Percentiles rank a stretch among this genome's conserved stretches.
Evolutionary conservation across 2,888 invertebrate species (phyloP).

Genomic region (Perithous albicinctus): DNA sequence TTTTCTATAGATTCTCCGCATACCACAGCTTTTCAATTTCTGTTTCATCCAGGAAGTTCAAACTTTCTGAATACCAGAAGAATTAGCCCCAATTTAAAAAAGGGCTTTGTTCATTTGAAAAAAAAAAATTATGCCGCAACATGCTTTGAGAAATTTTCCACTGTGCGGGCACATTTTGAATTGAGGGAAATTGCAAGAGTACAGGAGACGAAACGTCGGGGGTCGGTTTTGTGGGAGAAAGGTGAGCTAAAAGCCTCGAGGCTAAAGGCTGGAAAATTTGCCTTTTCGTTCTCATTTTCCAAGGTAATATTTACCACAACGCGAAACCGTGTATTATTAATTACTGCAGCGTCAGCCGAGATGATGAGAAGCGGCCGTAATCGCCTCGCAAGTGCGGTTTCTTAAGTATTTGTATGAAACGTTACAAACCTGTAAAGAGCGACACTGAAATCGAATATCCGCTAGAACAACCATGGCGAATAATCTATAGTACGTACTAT

Average conservation of each 20-base stretch:
- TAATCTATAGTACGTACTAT: constrained; percentile 12
- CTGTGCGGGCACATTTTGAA: constrained; percentile 22
- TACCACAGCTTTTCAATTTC: too few species aligned
- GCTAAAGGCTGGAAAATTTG: constrained; percentile 3
- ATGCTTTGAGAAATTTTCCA: constrained; percentile 19
- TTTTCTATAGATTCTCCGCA: too few species aligned
- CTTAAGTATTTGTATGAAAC: constrained; percentile 12
- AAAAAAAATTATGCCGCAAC: constrained; percentile 10
- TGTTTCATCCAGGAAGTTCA: too few species aligned
- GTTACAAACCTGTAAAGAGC: constrained; percentile 13
- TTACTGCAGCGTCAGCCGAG: constrained; percentile 9
- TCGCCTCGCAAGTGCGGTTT: neutral
- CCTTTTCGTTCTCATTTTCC: constrained; percentile 39
- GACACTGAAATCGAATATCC: constrained; percentile 61
- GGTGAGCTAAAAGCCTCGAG: constrained; percentile 18
- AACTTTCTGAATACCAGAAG: too few species aligned
- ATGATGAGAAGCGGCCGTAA: neutral
- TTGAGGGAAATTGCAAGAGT: constrained; percentile 32
- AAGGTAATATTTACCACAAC: constrained; percentile 41
- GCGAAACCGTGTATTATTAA: constrained; percentile 37
- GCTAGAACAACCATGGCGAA: constrained; percentile 36
- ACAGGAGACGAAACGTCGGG: constrained; percentile 3
- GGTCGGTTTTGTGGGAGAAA: neutral
- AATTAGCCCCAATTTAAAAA: too few species aligned
- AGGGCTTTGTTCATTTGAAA: too few species aligned